A percentile compares a stretch with the other conserved stretches of the same genome.
Evolutionary conservation across 2,888 invertebrate species (phyloP).

Genomic region (Galeruca laticollis): DNA sequence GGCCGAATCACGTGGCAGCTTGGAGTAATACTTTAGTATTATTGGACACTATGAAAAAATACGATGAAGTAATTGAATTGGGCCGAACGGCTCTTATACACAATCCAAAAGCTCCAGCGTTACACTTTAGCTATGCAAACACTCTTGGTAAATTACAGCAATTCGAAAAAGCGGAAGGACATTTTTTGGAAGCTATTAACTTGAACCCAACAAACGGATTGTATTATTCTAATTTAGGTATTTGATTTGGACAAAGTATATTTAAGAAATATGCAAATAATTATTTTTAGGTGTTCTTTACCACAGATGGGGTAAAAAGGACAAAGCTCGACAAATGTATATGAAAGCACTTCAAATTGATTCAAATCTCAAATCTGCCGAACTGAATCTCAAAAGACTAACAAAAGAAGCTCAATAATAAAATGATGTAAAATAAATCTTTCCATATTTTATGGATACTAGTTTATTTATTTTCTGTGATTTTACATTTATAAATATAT

Average conservation of each 20-base stretch:
- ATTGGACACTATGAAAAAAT: conserved; percentile 74
- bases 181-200: conserved; percentile 83
- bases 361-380: conserved; percentile 77
- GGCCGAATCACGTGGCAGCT: conserved; percentile 84
- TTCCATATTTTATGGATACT: neutral
- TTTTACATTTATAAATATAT: conserved; percentile 17
- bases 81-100: conserved; percentile 78
- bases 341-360: conserved; percentile 79
- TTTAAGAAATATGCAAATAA: too few relatives aligned
- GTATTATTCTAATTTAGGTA: conserved; percentile 92
- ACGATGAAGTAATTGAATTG: conserved; percentile 76
- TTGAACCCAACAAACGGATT: conserved; percentile 77
- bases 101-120: conserved; percentile 80
- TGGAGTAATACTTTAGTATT: conserved; percentile 94
- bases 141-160: conserved; percentile 81
- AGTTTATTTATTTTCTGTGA: conserved; percentile 16
- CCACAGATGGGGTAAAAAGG: conserved; percentile 88
- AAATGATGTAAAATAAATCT: conserved; percentile 1
- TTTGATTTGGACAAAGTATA: neutral
- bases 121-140: conserved; percentile 91
- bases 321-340: conserved; percentile 81
- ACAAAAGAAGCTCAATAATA: conserved; percentile 48
- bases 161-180: conserved; percentile 83
- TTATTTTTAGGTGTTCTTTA: conserved; percentile 83
- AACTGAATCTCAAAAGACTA: conserved; percentile 75